Conservation (phyloP, 2,113 vertebrate genomes). For the Channa argus region DNA sequence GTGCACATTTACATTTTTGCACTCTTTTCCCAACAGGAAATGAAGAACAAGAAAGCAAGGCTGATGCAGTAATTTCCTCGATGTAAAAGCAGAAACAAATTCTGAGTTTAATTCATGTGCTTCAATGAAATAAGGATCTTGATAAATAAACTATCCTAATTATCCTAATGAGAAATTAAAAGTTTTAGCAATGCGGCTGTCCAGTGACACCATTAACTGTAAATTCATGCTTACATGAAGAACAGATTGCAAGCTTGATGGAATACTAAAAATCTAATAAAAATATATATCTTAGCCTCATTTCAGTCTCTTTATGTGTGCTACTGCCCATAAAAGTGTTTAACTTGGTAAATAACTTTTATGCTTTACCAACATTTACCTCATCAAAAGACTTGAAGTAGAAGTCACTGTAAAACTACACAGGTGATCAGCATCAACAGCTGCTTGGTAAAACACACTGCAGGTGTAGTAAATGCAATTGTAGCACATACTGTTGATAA, state of each 20-base stretch:
- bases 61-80: not conserved
- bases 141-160: not conserved
- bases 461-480: not conserved
- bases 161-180: not conserved
- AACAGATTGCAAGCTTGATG: not conserved
- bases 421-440: not conserved
- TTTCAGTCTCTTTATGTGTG: not conserved
- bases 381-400: not conserved
- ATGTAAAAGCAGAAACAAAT: not conserved
- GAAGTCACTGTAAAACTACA: not conserved
- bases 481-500: not conserved
- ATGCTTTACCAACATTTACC: not conserved
- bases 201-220: not conserved
- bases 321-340: too few species aligned
- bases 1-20: not conserved
- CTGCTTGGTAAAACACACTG: not conserved
- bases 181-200: not conserved
- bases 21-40: conserved; percentile 19
- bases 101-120: not conserved
- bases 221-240: not conserved
- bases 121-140: not conserved
- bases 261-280: conserved; percentile 21
- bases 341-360: not conserved
- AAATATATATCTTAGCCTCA: not conserved
- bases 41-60: not conserved